Base-by-base conservation (phyloP, 2,888 invertebrate species). In the Lepidocyrtoides sp. region DNA sequence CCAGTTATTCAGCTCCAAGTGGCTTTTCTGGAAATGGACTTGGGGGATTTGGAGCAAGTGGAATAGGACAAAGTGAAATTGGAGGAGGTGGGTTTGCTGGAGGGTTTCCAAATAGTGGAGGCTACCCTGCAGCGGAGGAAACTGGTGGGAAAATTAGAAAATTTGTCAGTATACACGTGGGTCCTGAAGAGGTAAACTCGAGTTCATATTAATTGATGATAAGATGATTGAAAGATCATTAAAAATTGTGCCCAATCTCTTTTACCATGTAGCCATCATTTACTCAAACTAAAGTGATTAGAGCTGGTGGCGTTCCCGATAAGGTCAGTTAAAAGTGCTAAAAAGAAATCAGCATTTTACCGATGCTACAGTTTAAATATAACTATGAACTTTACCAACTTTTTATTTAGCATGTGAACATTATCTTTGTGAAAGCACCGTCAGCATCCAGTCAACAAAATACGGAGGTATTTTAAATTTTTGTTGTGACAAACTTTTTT, bases 401-500 rank as follows among this genome's bases (percentile, higher is more conserved):
- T n/a, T n/a, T n/a, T n/a, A n/a, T n/a, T n/a, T n/a, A n/a, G 51
- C 85, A 85, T 29, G 60, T 89, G 0, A 85, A 57, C 41, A 90
- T 86, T 7, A 92, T 89, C 29, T 91, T 91, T 20, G 84, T 91
- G 0, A 91, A 91, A 29, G 92, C 91, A 17, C 91, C 91, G 4
- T 88, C 91, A 1, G 10, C 57, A 2, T 60, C 91, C 3, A 82
- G 29, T 29, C 51, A 57, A n/a, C 91, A 91, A 75, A 72, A 92
- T 23, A 92, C 92, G 7, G 92, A 92, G 66, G 92, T 91, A 4
- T n/a, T n/a, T n/a, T n/a, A n/a, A n/a, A n/a, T n/a, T n/a, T n/a
- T n/a, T n/a, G n/a, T n/a, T n/a, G n/a, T n/a, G n/a, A n/a, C n/a
- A n/a, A n/a, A n/a, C n/a, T n/a, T n/a, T n/a, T n/a, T n/a, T n/a